A percentile compares a stretch with the other conserved stretches of the same genome.
Conservation (phyloP, 35 echinoderm and acorn worm genomes). For the Eucidaris tribuloides region DNA sequence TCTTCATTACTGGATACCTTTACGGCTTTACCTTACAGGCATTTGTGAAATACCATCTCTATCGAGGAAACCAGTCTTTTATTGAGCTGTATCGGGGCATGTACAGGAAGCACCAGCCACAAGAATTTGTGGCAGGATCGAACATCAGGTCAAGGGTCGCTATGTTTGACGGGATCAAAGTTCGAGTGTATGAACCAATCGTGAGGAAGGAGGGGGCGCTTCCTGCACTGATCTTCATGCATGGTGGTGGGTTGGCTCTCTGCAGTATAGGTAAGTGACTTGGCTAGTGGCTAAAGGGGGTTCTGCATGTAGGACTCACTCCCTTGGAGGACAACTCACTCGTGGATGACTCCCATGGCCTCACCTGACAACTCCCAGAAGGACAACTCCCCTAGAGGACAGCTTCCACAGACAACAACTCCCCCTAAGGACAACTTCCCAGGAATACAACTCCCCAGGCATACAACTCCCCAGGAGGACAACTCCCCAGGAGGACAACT, state of each 20-base stretch:
- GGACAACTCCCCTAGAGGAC: no score
- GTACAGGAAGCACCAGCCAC: background rate
- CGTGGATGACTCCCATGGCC: no score
- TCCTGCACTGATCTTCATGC: constrained; percentile 76
- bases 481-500: no score
- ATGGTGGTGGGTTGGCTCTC: constrained; percentile 78
- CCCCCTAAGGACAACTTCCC: no score
- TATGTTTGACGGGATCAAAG: constrained; percentile 67
- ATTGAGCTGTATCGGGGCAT: background rate
- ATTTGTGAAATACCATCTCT: constrained; percentile 4
- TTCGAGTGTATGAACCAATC: constrained; percentile 82
- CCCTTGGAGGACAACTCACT: no score
- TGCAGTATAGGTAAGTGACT: constrained; percentile 84
- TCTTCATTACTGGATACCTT: background rate
- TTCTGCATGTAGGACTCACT: no score
- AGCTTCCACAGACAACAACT: no score
- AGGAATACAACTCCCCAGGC: no score
- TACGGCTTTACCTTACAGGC: background rate
- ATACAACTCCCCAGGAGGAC: no score
- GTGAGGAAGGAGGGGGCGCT: constrained; percentile 7
- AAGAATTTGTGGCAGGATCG: background rate
- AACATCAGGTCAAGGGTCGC: constrained; percentile 50
- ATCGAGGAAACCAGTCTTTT: background rate
- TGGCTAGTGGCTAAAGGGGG: no score
- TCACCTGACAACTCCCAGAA: no score